Conservation (phyloP, 2,113 vertebrate species). For the Corythornis madagascariensis region DNA sequence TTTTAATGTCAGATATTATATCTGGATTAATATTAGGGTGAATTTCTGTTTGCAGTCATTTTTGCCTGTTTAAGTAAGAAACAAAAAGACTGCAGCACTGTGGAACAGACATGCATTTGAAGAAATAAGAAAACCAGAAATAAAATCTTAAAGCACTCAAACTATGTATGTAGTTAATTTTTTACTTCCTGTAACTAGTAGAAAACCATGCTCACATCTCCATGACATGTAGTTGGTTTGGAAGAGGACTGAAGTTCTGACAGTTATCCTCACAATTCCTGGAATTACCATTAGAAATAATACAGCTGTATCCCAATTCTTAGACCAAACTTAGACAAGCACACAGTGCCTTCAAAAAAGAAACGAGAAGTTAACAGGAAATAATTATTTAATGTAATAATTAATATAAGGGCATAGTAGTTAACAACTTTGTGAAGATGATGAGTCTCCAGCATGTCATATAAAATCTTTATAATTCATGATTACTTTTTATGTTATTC, state of each 20-base stretch:
- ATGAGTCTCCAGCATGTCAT: not conserved
- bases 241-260: not conserved
- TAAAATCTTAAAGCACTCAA: not conserved
- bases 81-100: not conserved
- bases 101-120: not conserved
- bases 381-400: not conserved
- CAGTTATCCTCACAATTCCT: not conserved
- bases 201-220: not conserved
- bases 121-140: not conserved
- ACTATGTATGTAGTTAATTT: not conserved
- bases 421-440: not conserved
- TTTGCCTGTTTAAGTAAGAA: not conserved
- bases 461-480: not conserved
- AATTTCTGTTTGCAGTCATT: not conserved
- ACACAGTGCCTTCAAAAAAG: not conserved
- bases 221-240: not conserved
- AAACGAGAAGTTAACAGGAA: not conserved
- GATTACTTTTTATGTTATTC: not conserved
- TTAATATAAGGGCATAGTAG: not conserved
- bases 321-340: not conserved
- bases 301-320: not conserved
- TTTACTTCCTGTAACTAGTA: not conserved
- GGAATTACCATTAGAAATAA: not conserved
- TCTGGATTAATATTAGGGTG: rapidly evolving
- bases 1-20: not conserved